Conservation (phyloP, 2,888 invertebrate genomes). For the Athrips mouffetella region DNA sequence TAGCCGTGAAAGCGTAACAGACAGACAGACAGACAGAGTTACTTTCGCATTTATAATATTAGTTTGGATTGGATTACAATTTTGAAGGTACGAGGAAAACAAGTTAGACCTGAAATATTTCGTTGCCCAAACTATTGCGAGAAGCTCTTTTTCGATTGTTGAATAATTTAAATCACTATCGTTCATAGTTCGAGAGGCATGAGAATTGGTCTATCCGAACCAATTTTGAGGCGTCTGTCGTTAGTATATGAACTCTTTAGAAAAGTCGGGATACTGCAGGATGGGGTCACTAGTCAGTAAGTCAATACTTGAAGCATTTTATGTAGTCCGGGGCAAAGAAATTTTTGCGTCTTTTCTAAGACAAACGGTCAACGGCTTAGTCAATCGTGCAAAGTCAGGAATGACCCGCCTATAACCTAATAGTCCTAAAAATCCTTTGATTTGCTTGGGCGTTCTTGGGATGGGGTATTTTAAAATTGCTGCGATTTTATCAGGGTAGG, state of each 20-base stretch:
- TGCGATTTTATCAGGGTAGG: constrained; percentile 30
- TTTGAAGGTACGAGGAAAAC: constrained; percentile 15
- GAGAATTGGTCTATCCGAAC: too few species aligned
- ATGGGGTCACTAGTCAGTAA: constrained; percentile 19
- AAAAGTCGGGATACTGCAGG: constrained; percentile 24
- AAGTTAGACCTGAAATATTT: constrained; percentile 18
- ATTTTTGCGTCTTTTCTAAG: constrained; percentile 19
- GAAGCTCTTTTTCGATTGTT: constrained; percentile 22
- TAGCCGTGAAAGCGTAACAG: too few species aligned
- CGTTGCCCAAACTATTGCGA: constrained; percentile 15
- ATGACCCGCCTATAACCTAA: constrained; percentile 32
- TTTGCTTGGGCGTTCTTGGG: too few species aligned
- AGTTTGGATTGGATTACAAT: too few species aligned
- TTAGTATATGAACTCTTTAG: constrained; percentile 32
- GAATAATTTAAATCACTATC: too few species aligned
- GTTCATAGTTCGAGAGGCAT: too few species aligned
- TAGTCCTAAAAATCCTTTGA: constrained; percentile 30
- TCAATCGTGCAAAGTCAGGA: constrained; percentile 29
- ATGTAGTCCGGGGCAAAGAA: constrained; percentile 13
- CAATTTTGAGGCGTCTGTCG: constrained; percentile 42
- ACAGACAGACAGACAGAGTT: too few species aligned
- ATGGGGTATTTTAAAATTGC: constrained; percentile 31
- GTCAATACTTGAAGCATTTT: constrained; percentile 25
- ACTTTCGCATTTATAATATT: too few species aligned
- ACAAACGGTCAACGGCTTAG: constrained; percentile 19